These are phyloP conservation scores for Clanis bilineata DNA, from an alignment of 2,888 invertebrate species.

Conservation along the genomic window DNA sequence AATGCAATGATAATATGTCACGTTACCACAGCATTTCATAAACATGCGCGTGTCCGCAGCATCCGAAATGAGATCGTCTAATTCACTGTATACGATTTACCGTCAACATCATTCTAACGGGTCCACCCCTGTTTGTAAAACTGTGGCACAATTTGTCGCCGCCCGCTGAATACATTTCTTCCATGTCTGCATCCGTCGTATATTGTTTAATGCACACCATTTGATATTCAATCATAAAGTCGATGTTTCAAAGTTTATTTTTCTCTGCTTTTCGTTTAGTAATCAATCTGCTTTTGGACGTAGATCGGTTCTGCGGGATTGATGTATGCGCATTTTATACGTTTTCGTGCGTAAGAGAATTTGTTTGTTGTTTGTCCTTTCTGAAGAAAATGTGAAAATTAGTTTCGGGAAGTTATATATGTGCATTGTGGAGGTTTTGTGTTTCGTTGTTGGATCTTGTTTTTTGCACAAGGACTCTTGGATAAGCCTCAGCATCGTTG, in stretches of 20 bases:
- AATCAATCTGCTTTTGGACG: background rate
- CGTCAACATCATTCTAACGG: slow-evolving; percentile 15
- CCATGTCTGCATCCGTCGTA: slow-evolving; percentile 7
- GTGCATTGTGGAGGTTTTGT: background rate
- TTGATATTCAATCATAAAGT: background rate
- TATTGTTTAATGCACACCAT: background rate
- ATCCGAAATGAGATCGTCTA: background rate
- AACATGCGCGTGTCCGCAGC: background rate
- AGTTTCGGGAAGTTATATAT: background rate
- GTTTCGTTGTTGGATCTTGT: background rate
- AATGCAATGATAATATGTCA: background rate
- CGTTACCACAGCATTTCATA: background rate
- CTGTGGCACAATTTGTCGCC: background rate
- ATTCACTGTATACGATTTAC: background rate
- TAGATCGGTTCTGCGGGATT: background rate
- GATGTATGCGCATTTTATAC: slow-evolving; percentile 2
- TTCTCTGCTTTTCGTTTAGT: background rate
- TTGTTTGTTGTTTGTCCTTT: slow-evolving; percentile 5
- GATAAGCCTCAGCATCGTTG: no score
- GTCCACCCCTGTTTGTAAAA: background rate
- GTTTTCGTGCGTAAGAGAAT: background rate
- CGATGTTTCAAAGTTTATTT: background rate
- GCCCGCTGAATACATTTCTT: slow-evolving; percentile 9
- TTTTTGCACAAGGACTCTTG: no score
- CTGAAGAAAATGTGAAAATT: background rate